Evolutionary conservation across 1,140 invertebrate genomes (phyloP).

Genomic region (Drosophila sp.): DNA sequence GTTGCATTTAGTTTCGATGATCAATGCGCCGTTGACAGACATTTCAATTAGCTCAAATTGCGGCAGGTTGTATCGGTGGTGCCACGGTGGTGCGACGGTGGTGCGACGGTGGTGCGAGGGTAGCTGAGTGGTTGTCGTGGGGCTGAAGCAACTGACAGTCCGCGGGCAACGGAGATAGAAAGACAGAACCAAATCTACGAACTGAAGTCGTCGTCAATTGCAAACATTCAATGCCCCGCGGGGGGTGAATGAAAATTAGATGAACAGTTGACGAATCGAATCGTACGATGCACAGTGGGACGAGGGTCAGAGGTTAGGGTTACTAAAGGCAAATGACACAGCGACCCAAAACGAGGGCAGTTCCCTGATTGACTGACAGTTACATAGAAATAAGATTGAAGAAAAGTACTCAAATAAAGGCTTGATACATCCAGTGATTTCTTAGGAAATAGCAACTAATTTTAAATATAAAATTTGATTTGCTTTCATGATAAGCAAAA

Average conservation of each 20-base stretch:
- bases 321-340: not conserved
- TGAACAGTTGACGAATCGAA: conserved; percentile 75
- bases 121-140: not conserved
- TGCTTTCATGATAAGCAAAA: too few relatives aligned
- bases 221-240: conserved; percentile 57
- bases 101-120: not conserved
- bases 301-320: not conserved
- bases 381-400: not conserved
- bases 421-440: too few relatives aligned
- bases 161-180: not conserved
- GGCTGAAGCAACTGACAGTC: conserved; percentile 12
- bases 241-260: conserved; percentile 68
- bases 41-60: conserved; percentile 79
- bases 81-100: not conserved
- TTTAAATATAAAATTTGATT: too few relatives aligned
- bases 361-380: conserved; percentile 1
- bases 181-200: not conserved
- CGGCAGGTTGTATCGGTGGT: conserved; percentile 46
- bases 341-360: conserved; percentile 1
- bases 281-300: conserved; percentile 60
- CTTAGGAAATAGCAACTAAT: too few relatives aligned
- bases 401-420: too few relatives aligned
- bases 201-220: conserved; percentile 5
- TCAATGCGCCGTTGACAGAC: conserved; percentile 67
- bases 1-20: conserved; percentile 72